Percentiles rank a stretch among this genome's conserved stretches.
These are phyloP conservation scores for Alloplasta piceator DNA, from an alignment of 2,888 invertebrate genomes.

Conservation along the genomic window DNA sequence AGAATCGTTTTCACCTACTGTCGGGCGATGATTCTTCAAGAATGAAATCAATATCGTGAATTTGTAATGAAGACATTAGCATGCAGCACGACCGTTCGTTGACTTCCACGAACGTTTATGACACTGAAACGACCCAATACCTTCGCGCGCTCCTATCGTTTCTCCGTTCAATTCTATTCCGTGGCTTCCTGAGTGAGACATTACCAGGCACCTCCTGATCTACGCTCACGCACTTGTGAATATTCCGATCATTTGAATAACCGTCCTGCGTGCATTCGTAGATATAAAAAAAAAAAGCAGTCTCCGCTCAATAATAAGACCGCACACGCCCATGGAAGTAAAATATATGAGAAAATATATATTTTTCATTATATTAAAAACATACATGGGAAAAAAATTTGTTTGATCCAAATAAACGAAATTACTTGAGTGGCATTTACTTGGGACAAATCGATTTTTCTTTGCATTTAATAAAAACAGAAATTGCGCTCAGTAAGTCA, in stretches of 20 bases:
- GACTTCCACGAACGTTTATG: conserved; percentile 76
- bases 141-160: conserved; percentile 16
- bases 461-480: no score
- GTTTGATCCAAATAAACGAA: no score
- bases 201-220: conserved; percentile 59
- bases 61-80: conserved; percentile 79
- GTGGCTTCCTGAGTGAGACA: conserved; percentile 56
- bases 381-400: no score
- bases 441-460: no score
- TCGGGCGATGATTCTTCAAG: conserved; percentile 16
- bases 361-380: no score
- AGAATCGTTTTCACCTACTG: no score
- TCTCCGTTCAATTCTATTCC: conserved; percentile 49
- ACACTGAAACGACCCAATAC: conserved; percentile 54
- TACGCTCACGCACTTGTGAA: background rate
- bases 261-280: conserved; percentile 50
- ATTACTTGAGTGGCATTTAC: no score
- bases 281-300: conserved; percentile 21
- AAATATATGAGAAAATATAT: no score
- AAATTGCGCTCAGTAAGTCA: no score
- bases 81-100: conserved; percentile 73
- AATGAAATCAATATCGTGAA: conserved; percentile 64
- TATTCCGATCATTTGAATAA: conserved; percentile 47
- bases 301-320: background rate
- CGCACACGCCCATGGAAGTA: no score